Evolutionary conservation across 2,888 invertebrate species (phyloP).

Genomic region (Incurvaria masculella): DNA sequence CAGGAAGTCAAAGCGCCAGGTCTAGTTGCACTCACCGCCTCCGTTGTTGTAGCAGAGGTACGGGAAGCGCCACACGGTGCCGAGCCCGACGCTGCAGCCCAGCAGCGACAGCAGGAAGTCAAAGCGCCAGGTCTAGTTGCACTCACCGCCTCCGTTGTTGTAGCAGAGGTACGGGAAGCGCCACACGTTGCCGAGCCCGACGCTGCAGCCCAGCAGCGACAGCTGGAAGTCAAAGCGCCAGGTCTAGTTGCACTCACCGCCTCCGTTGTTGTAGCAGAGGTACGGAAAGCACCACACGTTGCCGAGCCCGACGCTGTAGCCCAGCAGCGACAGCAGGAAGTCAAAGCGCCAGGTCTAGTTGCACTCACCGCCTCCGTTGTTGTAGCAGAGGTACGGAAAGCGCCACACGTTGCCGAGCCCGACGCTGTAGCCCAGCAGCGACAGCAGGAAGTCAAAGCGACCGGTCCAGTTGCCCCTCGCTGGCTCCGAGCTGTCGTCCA

Average conservation of each 20-base stretch:
- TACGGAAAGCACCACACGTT: slow-evolving; percentile 69
- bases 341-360: too few relatives aligned
- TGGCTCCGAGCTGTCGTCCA: slow-evolving; percentile 38
- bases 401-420: slow-evolving; percentile 75
- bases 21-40: slow-evolving; percentile 50
- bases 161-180: slow-evolving; percentile 73
- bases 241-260: slow-evolving; percentile 46
- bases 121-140: slow-evolving; percentile 30
- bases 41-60: slow-evolving; percentile 52
- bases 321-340: too few relatives aligned
- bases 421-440: slow-evolving; percentile 69
- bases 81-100: too few relatives aligned
- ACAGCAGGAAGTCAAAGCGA: slow-evolving; percentile 70
- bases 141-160: slow-evolving; percentile 70
- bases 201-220: slow-evolving; percentile 20
- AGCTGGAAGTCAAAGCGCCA: too few relatives aligned
- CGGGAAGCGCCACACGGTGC: not conserved
- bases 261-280: slow-evolving; percentile 73
- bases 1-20: too few relatives aligned
- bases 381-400: slow-evolving; percentile 72
- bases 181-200: slow-evolving; percentile 74
- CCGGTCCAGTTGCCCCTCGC: slow-evolving; percentile 72
- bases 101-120: too few relatives aligned
- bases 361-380: slow-evolving; percentile 66
- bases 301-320: too few relatives aligned